Evolutionary conservation across 2,888 invertebrate genomes (phyloP).

Genomic region (Fabriciana adippe): DNA sequence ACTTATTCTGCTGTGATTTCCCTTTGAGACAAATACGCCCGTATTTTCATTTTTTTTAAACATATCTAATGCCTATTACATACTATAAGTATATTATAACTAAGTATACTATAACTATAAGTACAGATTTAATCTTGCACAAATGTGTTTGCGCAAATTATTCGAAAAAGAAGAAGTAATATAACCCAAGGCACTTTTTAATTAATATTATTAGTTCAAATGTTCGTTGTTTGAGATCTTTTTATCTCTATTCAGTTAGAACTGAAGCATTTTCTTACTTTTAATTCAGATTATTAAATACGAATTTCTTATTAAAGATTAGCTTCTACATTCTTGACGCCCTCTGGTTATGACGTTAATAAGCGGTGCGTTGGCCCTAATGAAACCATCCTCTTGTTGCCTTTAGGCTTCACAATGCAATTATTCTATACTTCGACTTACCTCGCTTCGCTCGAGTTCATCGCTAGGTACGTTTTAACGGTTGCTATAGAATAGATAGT

Average conservation of each 20-base stretch:
- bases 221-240: too few species aligned
- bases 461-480: too few species aligned
- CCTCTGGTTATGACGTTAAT: slow-evolving; percentile 21
- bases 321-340: slow-evolving; percentile 10
- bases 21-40: neutral
- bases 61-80: too few species aligned
- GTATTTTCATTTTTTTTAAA: neutral
- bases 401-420: neutral
- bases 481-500: too few species aligned
- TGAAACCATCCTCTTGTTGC: neutral
- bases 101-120: too few species aligned
- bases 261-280: slow-evolving; percentile 8
- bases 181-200: too few species aligned
- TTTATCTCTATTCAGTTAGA: neutral
- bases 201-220: too few species aligned
- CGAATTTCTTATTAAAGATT: slow-evolving; percentile 7
- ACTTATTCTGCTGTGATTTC: neutral
- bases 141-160: too few species aligned
- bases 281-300: slow-evolving; percentile 16
- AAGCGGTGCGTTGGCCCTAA: slow-evolving; percentile 18
- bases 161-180: too few species aligned
- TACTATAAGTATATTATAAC: too few species aligned
- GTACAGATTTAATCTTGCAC: too few species aligned
- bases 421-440: neutral
- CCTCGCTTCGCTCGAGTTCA: too few species aligned